Evolutionary conservation across 2,113 vertebrate species (phyloP).

Genomic region (Uria lomvia): DNA sequence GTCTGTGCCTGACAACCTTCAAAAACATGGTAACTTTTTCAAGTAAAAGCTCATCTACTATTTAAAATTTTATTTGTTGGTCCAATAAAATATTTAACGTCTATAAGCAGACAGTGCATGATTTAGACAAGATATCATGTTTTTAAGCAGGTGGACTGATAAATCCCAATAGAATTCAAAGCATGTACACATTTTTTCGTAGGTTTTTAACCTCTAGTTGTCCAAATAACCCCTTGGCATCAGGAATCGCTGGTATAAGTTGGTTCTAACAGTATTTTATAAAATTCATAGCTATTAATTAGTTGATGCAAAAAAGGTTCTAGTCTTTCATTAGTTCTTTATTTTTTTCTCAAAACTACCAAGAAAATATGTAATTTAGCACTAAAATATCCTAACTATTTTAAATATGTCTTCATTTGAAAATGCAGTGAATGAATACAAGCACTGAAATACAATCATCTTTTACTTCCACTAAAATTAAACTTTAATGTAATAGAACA

Average conservation of each 20-base stretch:
- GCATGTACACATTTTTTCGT: background rate
- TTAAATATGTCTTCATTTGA: background rate
- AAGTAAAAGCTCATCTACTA: background rate
- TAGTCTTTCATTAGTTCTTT: background rate
- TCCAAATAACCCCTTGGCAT: background rate
- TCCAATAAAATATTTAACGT: background rate
- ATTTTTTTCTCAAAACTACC: background rate
- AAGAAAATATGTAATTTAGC: background rate
- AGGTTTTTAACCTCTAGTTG: background rate
- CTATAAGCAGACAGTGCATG: background rate
- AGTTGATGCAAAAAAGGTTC: background rate
- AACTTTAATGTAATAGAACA: background rate
- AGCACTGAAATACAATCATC: background rate
- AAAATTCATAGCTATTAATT: background rate
- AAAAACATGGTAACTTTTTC: background rate
- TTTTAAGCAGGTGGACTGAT: background rate
- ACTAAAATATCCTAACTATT: background rate
- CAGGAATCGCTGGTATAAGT: background rate
- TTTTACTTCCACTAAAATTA: background rate
- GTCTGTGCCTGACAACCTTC: background rate
- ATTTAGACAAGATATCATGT: background rate
- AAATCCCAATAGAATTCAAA: background rate
- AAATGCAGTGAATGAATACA: background rate
- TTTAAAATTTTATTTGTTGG: background rate
- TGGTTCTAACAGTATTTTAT: background rate